Conservation (phyloP, 2,113 vertebrate species). For the Hippoglossus stenolepis region DNA sequence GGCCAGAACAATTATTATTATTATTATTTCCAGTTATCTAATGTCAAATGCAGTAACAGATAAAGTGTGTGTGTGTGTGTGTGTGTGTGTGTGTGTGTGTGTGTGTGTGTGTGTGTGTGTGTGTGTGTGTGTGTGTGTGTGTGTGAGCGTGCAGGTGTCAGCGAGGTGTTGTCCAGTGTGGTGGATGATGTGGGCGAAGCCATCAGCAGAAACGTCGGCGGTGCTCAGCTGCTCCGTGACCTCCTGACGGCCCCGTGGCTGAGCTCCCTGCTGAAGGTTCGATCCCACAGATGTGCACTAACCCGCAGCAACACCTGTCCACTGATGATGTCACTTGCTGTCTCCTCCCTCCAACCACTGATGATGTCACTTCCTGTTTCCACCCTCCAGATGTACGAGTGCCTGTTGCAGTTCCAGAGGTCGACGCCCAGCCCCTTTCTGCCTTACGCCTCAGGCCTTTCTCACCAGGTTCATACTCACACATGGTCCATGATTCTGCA, state of each 20-base stretch:
- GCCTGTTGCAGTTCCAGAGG: slow-evolving; percentile 85
- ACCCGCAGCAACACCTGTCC: not conserved
- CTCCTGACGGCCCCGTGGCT: slow-evolving; percentile 91
- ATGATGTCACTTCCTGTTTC: slow-evolving; percentile 48
- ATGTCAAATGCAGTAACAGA: no score
- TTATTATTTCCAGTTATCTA: no score
- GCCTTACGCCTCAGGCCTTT: slow-evolving; percentile 79
- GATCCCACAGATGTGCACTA: no score
- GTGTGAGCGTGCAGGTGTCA: slow-evolving; percentile 76
- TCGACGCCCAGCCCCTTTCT: slow-evolving; percentile 78
- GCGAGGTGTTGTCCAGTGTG: slow-evolving; percentile 83
- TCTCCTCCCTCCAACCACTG: slow-evolving; percentile 78
- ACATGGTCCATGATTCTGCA: not conserved
- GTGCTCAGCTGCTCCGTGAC: slow-evolving; percentile 86
- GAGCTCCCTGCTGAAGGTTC: slow-evolving; percentile 88
- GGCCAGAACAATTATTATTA: no score
- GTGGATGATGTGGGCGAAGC: slow-evolving; percentile 86
- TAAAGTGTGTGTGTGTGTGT: not conserved
- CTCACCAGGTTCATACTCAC: slow-evolving; percentile 81
- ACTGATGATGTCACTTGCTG: slow-evolving; percentile 11
- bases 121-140: slow-evolving; percentile 15
- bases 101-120: not conserved
- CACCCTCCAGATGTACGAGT: slow-evolving; percentile 88
- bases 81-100: no score
- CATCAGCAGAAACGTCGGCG: slow-evolving; percentile 82